These are phyloP conservation scores for Haliclona indistincta DNA, from an alignment of 37 sponge, comb jelly and placozoan species.

Conservation along the genomic window DNA sequence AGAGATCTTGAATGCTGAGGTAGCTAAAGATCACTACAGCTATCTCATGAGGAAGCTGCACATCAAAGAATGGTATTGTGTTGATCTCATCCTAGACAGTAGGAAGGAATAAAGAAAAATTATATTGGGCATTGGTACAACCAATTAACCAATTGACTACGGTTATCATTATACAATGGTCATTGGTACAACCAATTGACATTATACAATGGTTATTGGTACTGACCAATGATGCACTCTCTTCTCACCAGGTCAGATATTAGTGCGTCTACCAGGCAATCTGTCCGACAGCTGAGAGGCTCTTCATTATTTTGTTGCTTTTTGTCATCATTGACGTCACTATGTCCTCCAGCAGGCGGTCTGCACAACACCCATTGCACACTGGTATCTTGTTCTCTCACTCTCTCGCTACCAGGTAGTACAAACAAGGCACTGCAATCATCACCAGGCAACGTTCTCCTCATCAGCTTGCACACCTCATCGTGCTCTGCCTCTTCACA, in stretches of 20 bases:
- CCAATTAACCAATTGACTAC: too few species aligned
- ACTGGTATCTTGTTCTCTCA: neutral
- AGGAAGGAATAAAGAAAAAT: too few species aligned
- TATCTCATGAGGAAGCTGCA: conserved; percentile 68
- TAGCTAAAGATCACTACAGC: conserved; percentile 61
- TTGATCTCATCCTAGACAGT: conserved; percentile 73
- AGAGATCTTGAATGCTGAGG: conserved; percentile 50
- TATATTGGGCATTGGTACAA: too few species aligned
- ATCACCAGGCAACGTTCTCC: neutral
- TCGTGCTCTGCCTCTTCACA: too few species aligned
- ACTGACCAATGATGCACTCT: too few species aligned
- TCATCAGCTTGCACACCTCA: too few species aligned
- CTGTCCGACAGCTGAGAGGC: too few species aligned
- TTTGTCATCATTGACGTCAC: neutral
- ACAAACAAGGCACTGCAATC: neutral
- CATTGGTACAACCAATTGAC: too few species aligned
- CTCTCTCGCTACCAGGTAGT: neutral
- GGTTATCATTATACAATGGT: too few species aligned
- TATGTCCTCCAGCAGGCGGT: too few species aligned
- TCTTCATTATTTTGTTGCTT: neutral
- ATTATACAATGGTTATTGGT: too few species aligned
- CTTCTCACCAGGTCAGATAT: conserved; percentile 67
- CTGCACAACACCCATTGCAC: too few species aligned
- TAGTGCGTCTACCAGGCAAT: conserved; percentile 53
- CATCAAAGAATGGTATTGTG: conserved; percentile 81